phyloP scores from a whole-genome alignment of 1,140 invertebrate genomes.

The Zaprionus taronus region DNA sequence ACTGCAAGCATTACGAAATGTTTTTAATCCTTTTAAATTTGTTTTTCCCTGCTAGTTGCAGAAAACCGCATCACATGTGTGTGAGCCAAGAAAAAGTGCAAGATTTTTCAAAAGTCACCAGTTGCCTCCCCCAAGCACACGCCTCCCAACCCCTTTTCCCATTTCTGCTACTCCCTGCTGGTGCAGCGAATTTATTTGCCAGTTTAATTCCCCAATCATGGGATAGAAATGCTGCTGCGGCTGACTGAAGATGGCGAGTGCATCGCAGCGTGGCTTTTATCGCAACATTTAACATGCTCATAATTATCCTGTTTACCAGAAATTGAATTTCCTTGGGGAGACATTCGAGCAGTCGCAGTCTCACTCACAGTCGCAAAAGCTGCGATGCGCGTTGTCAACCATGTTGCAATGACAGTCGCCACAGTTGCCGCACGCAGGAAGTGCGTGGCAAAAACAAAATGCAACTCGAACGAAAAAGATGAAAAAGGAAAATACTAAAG shows the following conservation, averaged over 20 bases:
- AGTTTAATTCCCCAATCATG: slow-evolving; percentile 80
- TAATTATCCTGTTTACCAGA: slow-evolving; percentile 84
- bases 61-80: slow-evolving; percentile 51
- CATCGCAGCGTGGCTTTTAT: slow-evolving; percentile 81
- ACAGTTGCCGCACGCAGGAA: slow-evolving; percentile 41
- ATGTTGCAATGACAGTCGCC: slow-evolving; percentile 51
- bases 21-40: slow-evolving; percentile 80
- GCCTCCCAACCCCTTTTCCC: background rate
- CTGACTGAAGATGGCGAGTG: slow-evolving; percentile 40
- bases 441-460: slow-evolving; percentile 59
- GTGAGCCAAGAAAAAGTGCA: slow-evolving; percentile 27
- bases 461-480: slow-evolving; percentile 39
- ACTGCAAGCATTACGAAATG: slow-evolving; percentile 54
- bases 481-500: background rate
- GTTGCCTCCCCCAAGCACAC: background rate
- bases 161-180: background rate
- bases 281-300: slow-evolving; percentile 84
- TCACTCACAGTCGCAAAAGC: slow-evolving; percentile 23
- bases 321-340: slow-evolving; percentile 80
- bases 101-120: slow-evolving; percentile 21
- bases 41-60: slow-evolving; percentile 44
- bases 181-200: slow-evolving; percentile 65
- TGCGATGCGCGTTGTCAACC: slow-evolving; percentile 63
- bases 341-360: slow-evolving; percentile 56
- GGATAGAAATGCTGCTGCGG: slow-evolving; percentile 33